Conservation (phyloP, 2,113 vertebrate genomes). For the Vulpes lagopus region DNA sequence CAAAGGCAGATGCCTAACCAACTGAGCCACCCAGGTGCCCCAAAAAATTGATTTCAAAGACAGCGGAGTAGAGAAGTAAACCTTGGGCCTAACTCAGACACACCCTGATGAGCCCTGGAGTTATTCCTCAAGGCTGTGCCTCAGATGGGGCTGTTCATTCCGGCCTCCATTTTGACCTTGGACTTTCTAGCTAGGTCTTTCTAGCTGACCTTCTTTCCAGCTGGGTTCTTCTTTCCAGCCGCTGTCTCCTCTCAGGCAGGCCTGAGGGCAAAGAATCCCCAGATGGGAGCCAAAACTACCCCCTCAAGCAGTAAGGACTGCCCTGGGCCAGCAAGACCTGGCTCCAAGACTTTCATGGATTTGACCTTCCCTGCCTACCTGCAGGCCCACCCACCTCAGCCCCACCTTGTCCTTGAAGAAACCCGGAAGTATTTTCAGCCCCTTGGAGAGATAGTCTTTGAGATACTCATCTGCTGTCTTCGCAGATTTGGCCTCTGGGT, state of each 20-base stretch:
- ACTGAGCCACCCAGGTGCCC: too few relatives aligned
- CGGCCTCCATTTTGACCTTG: not conserved
- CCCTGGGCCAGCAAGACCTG: not conserved
- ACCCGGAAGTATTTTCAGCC: not conserved
- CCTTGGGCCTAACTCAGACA: not conserved
- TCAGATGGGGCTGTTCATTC: not conserved
- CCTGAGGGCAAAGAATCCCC: not conserved
- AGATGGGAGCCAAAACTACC: not conserved
- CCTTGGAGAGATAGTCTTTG: not conserved
- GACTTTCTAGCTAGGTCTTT: not conserved
- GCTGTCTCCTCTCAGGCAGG: not conserved
- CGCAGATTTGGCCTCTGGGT: not conserved
- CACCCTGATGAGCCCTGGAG: not conserved
- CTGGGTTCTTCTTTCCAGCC: not conserved
- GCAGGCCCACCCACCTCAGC: not conserved
- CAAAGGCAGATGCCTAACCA: too few relatives aligned
- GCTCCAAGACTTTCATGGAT: not conserved
- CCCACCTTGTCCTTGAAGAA: not conserved
- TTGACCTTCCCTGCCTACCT: not conserved
- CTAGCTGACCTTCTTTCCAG: not conserved
- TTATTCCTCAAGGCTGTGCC: not conserved
- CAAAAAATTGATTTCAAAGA: not conserved
- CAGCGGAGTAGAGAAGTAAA: not conserved
- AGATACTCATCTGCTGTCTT: not conserved
- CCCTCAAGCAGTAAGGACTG: not conserved